Conservation (phyloP, 2,113 vertebrate genomes). For the Deroptyus accipitrinus region DNA sequence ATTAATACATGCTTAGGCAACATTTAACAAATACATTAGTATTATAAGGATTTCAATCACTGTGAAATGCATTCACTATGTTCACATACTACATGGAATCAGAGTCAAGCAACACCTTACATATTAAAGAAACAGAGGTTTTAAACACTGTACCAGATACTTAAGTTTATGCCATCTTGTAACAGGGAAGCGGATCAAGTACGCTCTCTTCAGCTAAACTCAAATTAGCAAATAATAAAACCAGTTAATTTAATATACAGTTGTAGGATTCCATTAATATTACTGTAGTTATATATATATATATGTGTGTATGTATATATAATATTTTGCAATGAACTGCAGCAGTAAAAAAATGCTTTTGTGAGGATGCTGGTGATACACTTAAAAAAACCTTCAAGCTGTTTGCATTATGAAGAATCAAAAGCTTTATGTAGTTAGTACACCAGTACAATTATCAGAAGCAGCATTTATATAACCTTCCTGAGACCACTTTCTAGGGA, state of each 20-base stretch:
- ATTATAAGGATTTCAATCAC: background rate
- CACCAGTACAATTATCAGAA: background rate
- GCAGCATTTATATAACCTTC: background rate
- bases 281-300: background rate
- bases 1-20: constrained; percentile 13
- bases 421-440: background rate
- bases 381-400: background rate
- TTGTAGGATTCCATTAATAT: background rate
- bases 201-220: background rate
- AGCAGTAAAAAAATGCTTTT: background rate
- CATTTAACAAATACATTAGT: background rate
- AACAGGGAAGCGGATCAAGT: background rate
- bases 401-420: background rate
- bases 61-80: background rate
- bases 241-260: background rate
- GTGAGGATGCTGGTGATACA: background rate
- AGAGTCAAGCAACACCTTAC: background rate
- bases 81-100: background rate
- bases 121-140: background rate
- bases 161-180: background rate
- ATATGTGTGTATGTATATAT: background rate
- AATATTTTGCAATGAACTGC: background rate
- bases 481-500: background rate
- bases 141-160: background rate
- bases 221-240: background rate